These are phyloP conservation scores for Turdus rufiventris DNA, from an alignment of 2,113 vertebrate species.

Conservation along the genomic window DNA sequence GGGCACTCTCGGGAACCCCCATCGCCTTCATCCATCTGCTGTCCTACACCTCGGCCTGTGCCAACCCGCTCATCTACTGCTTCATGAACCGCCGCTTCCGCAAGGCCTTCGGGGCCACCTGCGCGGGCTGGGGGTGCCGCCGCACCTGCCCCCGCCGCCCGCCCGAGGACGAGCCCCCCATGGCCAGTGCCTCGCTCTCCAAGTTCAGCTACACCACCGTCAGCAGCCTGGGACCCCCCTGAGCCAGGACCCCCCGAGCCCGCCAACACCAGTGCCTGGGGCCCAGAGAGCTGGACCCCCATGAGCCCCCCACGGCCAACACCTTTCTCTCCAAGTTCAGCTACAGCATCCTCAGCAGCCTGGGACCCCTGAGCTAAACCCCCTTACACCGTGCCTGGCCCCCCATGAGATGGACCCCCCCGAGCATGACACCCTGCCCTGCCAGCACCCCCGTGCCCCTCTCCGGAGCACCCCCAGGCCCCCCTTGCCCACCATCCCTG, in stretches of 20 bases:
- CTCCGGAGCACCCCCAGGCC: no score
- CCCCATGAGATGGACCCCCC: no score
- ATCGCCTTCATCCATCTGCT: constrained; percentile 95
- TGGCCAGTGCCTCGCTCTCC: constrained; percentile 82
- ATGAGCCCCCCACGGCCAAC: neutral
- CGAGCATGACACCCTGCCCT: neutral
- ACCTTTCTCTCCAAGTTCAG: neutral
- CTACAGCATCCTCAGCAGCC: neutral
- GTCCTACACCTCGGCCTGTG: constrained; percentile 86
- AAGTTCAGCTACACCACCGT: constrained; percentile 94
- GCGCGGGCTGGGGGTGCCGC: constrained; percentile 71
- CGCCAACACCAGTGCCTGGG: neutral
- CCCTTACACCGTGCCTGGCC: neutral
- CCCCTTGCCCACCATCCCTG: neutral
- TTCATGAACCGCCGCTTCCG: constrained; percentile 98
- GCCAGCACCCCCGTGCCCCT: no score
- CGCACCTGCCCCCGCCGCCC: constrained; percentile 49
- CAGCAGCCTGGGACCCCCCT: constrained; percentile 85
- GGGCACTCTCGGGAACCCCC: constrained; percentile 82
- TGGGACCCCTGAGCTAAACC: neutral
- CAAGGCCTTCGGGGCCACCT: constrained; percentile 82
- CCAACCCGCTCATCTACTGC: constrained; percentile 96
- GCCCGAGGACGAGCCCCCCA: constrained; percentile 66
- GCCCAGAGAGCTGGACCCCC: neutral
- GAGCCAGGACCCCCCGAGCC: neutral